Base-by-base conservation (phyloP, 2,113 vertebrate genomes). In the Callipepla squamata region DNA sequence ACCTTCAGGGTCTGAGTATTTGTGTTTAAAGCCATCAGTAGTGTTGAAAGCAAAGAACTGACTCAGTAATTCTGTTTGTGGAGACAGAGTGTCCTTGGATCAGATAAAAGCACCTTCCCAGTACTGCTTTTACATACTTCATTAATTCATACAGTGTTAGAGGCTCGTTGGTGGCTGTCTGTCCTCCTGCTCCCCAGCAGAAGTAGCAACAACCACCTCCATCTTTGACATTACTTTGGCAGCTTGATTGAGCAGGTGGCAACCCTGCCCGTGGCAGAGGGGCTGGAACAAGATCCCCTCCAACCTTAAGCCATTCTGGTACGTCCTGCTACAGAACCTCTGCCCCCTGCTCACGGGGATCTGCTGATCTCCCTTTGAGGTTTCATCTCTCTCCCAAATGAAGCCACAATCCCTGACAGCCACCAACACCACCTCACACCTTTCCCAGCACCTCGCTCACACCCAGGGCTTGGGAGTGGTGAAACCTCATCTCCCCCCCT, bases 31-130 rank as follows among this genome's bases (percentile, higher is more conserved):
- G 67, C 59, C 70, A 55, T 82, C 78, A 47, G 74, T 30, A 32
- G 50, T 80, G 84, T 58, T 92, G 87, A 92, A 92, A 94, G 89
- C 72, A 32, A 92, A 87, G 78, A 80, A 80, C 81, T 82, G 92
- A 85, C 63, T 91, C 85, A 76, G 89, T 96, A 85, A 85, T 93
- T 91, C 89, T 95, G 82, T 92, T 80, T 95, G 80, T 89, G 84
- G 42, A 78, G 70, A 79, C 84, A 62, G 34, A 45, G 92, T 73
- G 89, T 76, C 89, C 94, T 93, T 94, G 92, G 78, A 94, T 40
- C 40, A 89, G 78, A 93, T 69, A 92, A 92, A 85, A 93, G 70
- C 75, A 94, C 92, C 90, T 93, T 88, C 83, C 65, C 77, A 82
- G 74, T 40, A 19, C 74, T 83, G 88, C 57, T 89, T 88, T 86